phyloP scores from a whole-genome alignment of 2,888 invertebrate genomes.

The Dermolepida albohirtum region DNA sequence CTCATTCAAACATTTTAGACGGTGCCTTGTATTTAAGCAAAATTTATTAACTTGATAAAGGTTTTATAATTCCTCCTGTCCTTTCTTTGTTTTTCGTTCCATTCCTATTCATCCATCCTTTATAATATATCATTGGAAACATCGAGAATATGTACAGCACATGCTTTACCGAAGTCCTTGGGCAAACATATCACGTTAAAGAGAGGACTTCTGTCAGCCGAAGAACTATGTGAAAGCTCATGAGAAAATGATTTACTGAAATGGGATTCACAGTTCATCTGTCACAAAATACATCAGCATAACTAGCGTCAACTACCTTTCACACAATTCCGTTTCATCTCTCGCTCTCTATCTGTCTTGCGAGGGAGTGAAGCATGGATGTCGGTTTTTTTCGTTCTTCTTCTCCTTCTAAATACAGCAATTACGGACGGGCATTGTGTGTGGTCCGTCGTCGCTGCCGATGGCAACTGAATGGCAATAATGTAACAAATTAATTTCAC shows the following conservation, averaged over 20 bases:
- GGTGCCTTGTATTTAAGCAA: background rate
- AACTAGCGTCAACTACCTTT: conserved; percentile 42
- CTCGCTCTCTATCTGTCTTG: conserved; percentile 7
- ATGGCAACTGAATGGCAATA: conserved; percentile 6
- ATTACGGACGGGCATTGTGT: conserved; percentile 35
- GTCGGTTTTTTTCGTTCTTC: conserved; percentile 3
- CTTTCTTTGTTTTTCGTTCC: conserved; percentile 48
- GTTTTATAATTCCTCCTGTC: conserved; percentile 17
- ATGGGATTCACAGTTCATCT: conserved; percentile 65
- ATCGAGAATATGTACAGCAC: conserved; percentile 38
- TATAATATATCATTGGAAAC: conserved; percentile 26
- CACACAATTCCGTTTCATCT: conserved; percentile 6
- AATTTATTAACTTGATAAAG: conserved; percentile 34
- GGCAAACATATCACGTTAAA: conserved; percentile 53
- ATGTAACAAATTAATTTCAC: conserved; percentile 43
- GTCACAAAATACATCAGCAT: conserved; percentile 52
- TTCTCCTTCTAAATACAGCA: background rate
- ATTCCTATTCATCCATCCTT: conserved; percentile 44
- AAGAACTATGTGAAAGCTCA: conserved; percentile 55
- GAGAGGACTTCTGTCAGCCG: conserved; percentile 54
- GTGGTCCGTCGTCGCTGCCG: conserved; percentile 32
- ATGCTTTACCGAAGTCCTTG: conserved; percentile 45
- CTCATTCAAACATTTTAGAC: too few relatives aligned
- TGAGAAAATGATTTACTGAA: conserved; percentile 64
- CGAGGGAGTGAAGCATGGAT: background rate